phyloP scores from a whole-genome alignment of 1,140 invertebrate genomes.

The Diprion similis region DNA sequence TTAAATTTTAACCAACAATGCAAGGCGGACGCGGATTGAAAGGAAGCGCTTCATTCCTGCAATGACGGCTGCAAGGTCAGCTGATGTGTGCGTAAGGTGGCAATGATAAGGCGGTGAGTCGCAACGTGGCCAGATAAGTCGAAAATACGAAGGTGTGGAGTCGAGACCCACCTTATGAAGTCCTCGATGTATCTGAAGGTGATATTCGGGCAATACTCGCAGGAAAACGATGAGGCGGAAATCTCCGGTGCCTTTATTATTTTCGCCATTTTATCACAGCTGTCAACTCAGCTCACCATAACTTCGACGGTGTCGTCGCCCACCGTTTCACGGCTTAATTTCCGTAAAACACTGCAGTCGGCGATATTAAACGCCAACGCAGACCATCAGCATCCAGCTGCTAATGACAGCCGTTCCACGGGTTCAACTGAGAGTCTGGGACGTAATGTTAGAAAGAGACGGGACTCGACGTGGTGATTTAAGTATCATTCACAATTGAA shows the following conservation, averaged over 20 bases:
- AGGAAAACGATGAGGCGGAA: slow-evolving; percentile 39
- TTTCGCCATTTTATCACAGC: slow-evolving; percentile 50
- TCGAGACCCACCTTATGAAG: slow-evolving; percentile 52
- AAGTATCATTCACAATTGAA: too few relatives aligned
- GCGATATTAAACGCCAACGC: too few relatives aligned
- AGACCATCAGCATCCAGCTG: too few relatives aligned
- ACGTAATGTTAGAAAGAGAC: too few relatives aligned
- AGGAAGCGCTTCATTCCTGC: background rate
- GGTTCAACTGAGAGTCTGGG: too few relatives aligned
- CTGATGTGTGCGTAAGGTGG: background rate
- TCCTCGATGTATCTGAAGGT: slow-evolving; percentile 57
- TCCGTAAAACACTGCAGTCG: too few relatives aligned
- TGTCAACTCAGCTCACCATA: background rate
- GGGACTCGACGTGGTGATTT: too few relatives aligned
- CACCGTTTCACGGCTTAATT: too few relatives aligned
- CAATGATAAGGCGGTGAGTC: background rate
- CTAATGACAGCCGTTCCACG: too few relatives aligned
- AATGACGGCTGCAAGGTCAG: background rate
- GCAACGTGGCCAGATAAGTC: background rate
- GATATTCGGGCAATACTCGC: slow-evolving; percentile 58
- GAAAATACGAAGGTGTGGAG: background rate
- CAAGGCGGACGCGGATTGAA: background rate
- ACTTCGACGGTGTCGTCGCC: background rate
- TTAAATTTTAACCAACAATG: background rate
- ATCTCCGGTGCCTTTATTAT: slow-evolving; percentile 45